phyloP scores from a whole-genome alignment of 2,113 vertebrate species.

The Hippocampus barbouri region DNA sequence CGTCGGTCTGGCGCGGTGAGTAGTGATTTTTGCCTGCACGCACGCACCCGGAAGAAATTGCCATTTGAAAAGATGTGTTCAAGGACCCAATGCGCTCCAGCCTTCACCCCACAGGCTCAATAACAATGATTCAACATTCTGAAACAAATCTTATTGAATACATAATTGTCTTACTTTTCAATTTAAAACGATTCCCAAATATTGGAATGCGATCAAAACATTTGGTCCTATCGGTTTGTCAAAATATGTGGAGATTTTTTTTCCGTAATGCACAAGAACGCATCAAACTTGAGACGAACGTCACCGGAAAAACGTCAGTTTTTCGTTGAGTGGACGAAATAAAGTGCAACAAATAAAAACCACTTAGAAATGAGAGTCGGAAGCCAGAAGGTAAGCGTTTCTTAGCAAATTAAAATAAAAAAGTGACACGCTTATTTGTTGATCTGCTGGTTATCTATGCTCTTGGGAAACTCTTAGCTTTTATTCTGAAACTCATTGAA shows the following conservation, averaged over 20 bases:
- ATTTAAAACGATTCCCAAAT: no score
- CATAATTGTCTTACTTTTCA: background rate
- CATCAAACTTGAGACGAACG: background rate
- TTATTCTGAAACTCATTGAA: conserved; percentile 2
- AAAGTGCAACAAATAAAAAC: background rate
- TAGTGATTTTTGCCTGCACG: background rate
- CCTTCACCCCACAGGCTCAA: background rate
- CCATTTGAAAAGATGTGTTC: background rate
- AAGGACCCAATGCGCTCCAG: background rate
- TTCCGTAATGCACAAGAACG: background rate
- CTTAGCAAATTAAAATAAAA: background rate
- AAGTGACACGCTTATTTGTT: no score
- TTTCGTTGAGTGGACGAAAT: background rate
- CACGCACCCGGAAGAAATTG: background rate
- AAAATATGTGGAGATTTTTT: background rate
- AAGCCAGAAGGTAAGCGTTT: no score
- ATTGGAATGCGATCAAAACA: background rate
- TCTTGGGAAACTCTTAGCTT: background rate
- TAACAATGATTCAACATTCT: background rate
- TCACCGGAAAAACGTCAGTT: conserved; percentile 5
- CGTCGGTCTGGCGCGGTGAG: background rate
- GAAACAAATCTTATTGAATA: background rate
- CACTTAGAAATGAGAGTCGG: background rate
- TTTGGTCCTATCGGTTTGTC: background rate
- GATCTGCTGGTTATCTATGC: background rate